phyloP scores from a whole-genome alignment of 2,888 invertebrate species.

The Eupithecia pulchellata region DNA sequence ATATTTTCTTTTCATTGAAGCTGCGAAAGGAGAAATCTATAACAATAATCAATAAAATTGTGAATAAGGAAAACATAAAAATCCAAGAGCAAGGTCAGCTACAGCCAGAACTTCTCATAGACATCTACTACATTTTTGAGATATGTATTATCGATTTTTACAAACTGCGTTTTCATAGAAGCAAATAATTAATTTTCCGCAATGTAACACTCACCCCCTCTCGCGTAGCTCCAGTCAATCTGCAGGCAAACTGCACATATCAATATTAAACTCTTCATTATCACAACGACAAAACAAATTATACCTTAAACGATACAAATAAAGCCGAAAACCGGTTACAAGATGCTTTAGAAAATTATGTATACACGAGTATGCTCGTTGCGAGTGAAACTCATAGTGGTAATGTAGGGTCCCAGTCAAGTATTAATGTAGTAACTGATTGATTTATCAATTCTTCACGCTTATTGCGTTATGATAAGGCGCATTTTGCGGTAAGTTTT shows the following conservation, averaged over 20 bases:
- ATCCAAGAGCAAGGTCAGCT: no score
- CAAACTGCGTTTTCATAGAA: neutral
- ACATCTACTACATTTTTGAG: no score
- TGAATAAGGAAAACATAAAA: no score
- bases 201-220: slow-evolving; percentile 34
- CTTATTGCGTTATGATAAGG: slow-evolving; percentile 36
- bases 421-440: slow-evolving; percentile 54
- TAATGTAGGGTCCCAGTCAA: slow-evolving; percentile 48
- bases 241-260: slow-evolving; percentile 61
- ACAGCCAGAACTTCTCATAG: no score
- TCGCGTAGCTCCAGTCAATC: slow-evolving; percentile 49
- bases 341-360: slow-evolving; percentile 22
- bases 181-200: neutral
- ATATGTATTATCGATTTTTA: neutral
- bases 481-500: slow-evolving; percentile 22
- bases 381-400: slow-evolving; percentile 53
- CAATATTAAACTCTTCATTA: slow-evolving; percentile 60
- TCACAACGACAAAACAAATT: slow-evolving; percentile 45
- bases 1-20: no score
- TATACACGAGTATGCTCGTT: slow-evolving; percentile 52
- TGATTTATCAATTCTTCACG: slow-evolving; percentile 52
- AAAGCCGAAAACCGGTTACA: slow-evolving; percentile 45
- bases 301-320: slow-evolving; percentile 25
- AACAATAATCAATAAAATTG: no score
- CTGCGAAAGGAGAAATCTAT: no score